Base-by-base conservation (phyloP, 2,888 invertebrate species). In the Gisinianus flammeolus region DNA sequence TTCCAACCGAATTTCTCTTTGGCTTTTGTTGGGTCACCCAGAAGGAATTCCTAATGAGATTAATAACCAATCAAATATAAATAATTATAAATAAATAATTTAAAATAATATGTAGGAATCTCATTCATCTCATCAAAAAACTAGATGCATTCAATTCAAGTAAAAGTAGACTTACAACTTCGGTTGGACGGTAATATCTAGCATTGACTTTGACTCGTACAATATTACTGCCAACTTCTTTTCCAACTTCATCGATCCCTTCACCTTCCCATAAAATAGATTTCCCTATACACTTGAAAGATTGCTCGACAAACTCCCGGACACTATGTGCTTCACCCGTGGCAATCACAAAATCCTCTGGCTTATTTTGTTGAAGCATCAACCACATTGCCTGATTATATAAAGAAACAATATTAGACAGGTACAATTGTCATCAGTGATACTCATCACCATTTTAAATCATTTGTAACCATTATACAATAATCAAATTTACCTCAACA, bases 341-440 rank as follows among this genome's bases (percentile, higher is more conserved):
- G 5, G 99, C 97, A 85, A 99, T 96, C 5, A 99, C 98, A 89
- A 93, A 98, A 88, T 99, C 99, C 73, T 97, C 94, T 0, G 99
- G 94, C 52, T 89, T 87, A 0, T 95, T 92, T 86, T 94, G 93
- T 87, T 99, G 99, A 22, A 99, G 90, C 96, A 99, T 99, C 87
- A 97, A 88, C 98, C 98, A 99, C 99, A 99, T 99, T 0, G 98
- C 99, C 93, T 95, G 86, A 44, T 44, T 44, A 58, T 24, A 58
- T 22, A 56, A 24, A 24, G 2, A n/a, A 58, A 58, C 22, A 2
- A n/a, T 8, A 58, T 56, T n/a, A 58, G 8, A 58, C 58, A 24
- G 22, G 1, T 44, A 44, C 44, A 44, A 10, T 44, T 10, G 44
- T 44, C 6, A 16, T 10, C 44, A n/a, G 6, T n/a, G 22, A 58